Conservation (phyloP, 35 echinoderm and acorn worm genomes). For the Apostichopus californicus region DNA sequence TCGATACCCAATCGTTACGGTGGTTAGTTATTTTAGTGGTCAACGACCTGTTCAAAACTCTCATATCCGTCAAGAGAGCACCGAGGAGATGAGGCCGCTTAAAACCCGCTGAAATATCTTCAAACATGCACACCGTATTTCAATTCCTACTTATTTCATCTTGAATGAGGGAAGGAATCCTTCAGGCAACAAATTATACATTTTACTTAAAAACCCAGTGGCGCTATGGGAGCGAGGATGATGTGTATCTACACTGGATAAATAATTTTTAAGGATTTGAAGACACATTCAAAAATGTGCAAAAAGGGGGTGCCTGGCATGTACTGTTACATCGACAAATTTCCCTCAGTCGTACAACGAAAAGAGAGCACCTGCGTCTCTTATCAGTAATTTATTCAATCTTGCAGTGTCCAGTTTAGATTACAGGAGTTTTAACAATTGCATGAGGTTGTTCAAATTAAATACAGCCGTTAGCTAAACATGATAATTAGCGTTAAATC, state of each 20-base stretch:
- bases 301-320: not conserved
- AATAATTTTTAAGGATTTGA: not conserved
- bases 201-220: not conserved
- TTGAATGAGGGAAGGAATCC: not conserved
- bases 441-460: too few relatives aligned
- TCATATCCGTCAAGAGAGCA: not conserved
- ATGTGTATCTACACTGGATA: not conserved
- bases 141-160: not conserved
- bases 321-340: not conserved
- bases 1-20: not conserved
- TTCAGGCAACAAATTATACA: slow-evolving; percentile 15
- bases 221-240: not conserved
- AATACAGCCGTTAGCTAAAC: too few relatives aligned
- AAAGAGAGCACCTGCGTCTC: too few relatives aligned
- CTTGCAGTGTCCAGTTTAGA: too few relatives aligned
- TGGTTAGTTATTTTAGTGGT: not conserved
- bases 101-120: not conserved
- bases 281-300: not conserved
- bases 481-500: too few relatives aligned
- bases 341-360: too few relatives aligned
- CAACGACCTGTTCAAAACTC: not conserved
- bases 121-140: not conserved
- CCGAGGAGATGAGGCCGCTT: not conserved
- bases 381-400: too few relatives aligned
- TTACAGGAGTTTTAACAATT: too few relatives aligned